A percentile compares a stretch with the other conserved stretches of the same genome.
Evolutionary conservation across 1,140 invertebrate genomes (phyloP).

Genomic region (Hyphantria cunea): DNA sequence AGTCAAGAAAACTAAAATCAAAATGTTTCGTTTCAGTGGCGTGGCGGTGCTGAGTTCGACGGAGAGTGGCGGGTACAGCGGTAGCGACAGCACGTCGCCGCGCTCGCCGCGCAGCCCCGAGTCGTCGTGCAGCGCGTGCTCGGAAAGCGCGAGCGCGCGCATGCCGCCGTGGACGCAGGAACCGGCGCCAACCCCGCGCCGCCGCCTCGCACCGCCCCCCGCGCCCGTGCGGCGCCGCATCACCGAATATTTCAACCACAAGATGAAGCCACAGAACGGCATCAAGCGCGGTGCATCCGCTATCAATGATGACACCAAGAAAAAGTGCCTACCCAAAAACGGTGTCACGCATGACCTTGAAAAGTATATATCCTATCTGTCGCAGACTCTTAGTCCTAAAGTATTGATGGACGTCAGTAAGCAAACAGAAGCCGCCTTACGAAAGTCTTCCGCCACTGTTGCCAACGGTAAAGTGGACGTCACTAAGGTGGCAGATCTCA

Average conservation of each 20-base stretch:
- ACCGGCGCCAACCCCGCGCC: slow-evolving; percentile 75
- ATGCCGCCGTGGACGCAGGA: slow-evolving; percentile 76
- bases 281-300: slow-evolving; percentile 69
- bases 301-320: slow-evolving; percentile 62
- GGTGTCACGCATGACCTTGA: slow-evolving; percentile 74
- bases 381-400: slow-evolving; percentile 77
- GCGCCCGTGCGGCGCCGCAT: slow-evolving; percentile 82
- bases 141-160: slow-evolving; percentile 80
- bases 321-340: slow-evolving; percentile 72
- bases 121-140: slow-evolving; percentile 75
- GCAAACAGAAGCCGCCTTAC: slow-evolving; percentile 49
- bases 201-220: slow-evolving; percentile 68
- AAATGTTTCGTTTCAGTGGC: slow-evolving; percentile 65
- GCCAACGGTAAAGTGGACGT: slow-evolving; percentile 38
- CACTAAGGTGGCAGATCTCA: slow-evolving; percentile 47
- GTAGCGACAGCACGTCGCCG: slow-evolving; percentile 85
- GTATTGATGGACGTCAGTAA: slow-evolving; percentile 71
- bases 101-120: slow-evolving; percentile 89
- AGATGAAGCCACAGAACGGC: slow-evolving; percentile 86
- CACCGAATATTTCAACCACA: slow-evolving; percentile 91
- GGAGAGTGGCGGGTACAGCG: slow-evolving; percentile 73
- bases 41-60: slow-evolving; percentile 80
- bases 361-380: slow-evolving; percentile 77
- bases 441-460: slow-evolving; percentile 35
- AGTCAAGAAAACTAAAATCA: not conserved